Conservation (phyloP, 2,113 vertebrate species). For the Rhea americana region DNA sequence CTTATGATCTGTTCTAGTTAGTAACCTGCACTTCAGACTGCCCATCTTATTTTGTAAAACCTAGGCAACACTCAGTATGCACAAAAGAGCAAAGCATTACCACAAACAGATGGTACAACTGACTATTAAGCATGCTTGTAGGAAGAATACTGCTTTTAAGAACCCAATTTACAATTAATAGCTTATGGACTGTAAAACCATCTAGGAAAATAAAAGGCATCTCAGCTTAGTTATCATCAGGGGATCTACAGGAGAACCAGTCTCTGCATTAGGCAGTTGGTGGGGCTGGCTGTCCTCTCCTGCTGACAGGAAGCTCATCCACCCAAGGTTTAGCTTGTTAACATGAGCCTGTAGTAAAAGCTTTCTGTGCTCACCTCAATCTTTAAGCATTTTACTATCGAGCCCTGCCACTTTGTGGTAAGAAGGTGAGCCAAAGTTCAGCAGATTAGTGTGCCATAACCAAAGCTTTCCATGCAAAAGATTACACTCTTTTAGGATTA, state of each 20-base stretch:
- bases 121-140: background rate
- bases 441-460: background rate
- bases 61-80: background rate
- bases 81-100: background rate
- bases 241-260: background rate
- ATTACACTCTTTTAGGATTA: background rate
- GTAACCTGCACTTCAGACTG: background rate
- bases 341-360: background rate
- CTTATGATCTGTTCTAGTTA: background rate
- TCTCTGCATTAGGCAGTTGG: background rate
- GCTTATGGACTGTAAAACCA: background rate
- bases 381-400: background rate
- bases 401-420: background rate
- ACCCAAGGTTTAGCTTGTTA: background rate
- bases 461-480: background rate
- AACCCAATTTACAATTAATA: constrained; percentile 7
- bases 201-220: constrained; percentile 2
- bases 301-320: background rate
- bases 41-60: background rate
- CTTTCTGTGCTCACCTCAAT: background rate
- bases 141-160: background rate
- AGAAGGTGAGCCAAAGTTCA: background rate
- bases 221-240: background rate
- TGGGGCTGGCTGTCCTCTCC: background rate
- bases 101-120: constrained; percentile 1